Evolutionary conservation across 2,888 invertebrate species (phyloP).

Genomic region (Chromoteleia sp.): DNA sequence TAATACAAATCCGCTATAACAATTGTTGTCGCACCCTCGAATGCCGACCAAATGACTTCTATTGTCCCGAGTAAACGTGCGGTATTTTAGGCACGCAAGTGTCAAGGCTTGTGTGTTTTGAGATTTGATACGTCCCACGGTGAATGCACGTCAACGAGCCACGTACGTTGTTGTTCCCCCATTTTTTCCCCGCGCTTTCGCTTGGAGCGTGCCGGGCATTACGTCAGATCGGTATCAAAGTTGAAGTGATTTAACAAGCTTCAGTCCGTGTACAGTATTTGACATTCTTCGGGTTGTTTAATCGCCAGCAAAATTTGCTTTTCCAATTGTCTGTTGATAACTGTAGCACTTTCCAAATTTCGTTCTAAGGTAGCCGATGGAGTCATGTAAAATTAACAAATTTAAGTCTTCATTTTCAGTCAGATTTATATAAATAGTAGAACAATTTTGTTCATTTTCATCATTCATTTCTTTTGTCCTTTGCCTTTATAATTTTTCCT

Average conservation of each 20-base stretch:
- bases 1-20: slow-evolving; percentile 60
- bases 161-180: slow-evolving; percentile 49
- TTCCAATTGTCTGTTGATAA: background rate
- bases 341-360: no score
- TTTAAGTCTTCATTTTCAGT: no score
- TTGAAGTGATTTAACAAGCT: slow-evolving; percentile 68
- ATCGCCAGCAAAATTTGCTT: slow-evolving; percentile 12
- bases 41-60: slow-evolving; percentile 78
- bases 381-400: no score
- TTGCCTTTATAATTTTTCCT: no score
- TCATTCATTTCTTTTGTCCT: no score
- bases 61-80: slow-evolving; percentile 77
- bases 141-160: slow-evolving; percentile 65
- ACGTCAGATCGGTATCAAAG: slow-evolving; percentile 65
- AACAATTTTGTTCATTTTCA: no score
- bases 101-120: slow-evolving; percentile 71
- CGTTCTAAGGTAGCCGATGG: no score
- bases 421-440: no score
- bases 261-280: slow-evolving; percentile 39
- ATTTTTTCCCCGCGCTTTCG: slow-evolving; percentile 47
- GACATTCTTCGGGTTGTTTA: slow-evolving; percentile 32
- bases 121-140: slow-evolving; percentile 70
- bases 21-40: slow-evolving; percentile 62
- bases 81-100: slow-evolving; percentile 76
- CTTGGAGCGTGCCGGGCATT: slow-evolving; percentile 66